Evolutionary conservation across 2,888 invertebrate species (phyloP), one percentile per base, ranked within the genome.

Genomic region (Sympetrum striolatum): DNA sequence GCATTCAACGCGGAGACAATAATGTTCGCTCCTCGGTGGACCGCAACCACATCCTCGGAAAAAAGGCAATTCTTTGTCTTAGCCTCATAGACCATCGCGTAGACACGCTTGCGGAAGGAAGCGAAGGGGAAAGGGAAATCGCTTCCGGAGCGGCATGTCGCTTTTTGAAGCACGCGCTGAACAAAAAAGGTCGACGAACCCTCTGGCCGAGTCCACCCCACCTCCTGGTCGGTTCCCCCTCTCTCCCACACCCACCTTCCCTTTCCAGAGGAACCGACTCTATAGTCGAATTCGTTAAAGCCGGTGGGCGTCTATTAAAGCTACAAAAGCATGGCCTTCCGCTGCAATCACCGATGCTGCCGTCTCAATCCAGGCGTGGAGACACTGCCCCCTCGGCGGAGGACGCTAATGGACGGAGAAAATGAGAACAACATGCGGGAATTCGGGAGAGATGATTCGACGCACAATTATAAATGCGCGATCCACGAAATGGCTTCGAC

Each of bases 171-270:
- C 31, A 39, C 53, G 64, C 86, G 37, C 86, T 14, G 31, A 58
- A 60, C 37, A 64, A 86, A 86, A 86, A 86, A 86, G 86, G 86
- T 86, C 86, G 86, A 58, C 60, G 86, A 86, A 86, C 86, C 60
- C 86, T 58, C 82, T 35, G 58, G 48, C 35, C 58, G 31, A 48
- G 44, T 25, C 53, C 53, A 14, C 82, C 53, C 82, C 82, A 18
- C 86, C 25, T 18, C 37, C 37, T 58, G 6, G 18, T 53, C 31
- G 25, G n/a, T 48, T 5, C 81, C n/a, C 53, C 82, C 58, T 0
- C 81, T 81, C n/a, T 25, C 6, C 18, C 37, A 25, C n/a, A 39
- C 81, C 81, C 81, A 15, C n/a, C 14, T 53, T 15, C 48, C 53
- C 81, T 53, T 25, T 48, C 81, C 81, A 82, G 64, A 86, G 86